Evolutionary conservation across 1,140 invertebrate genomes (phyloP).

Genomic region (Drosophila azteca): DNA sequence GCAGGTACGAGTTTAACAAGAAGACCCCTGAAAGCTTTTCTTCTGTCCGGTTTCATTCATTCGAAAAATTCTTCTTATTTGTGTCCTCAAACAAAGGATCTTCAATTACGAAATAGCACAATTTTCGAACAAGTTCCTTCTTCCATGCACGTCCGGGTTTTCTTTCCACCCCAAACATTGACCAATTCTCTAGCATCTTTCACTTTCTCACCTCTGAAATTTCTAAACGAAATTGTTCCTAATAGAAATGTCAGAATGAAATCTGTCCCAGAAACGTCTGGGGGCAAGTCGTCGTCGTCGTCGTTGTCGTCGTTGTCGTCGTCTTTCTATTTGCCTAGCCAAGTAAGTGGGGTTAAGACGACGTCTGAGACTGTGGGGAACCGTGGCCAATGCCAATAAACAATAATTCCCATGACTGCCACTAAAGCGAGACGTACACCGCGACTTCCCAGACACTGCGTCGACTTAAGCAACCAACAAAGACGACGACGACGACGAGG

Average conservation of each 20-base stretch:
- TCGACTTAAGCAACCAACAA: slow-evolving; percentile 31
- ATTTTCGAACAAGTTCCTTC: too few species aligned
- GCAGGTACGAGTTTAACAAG: too few species aligned
- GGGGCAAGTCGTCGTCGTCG: slow-evolving; percentile 15
- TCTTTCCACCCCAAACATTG: too few species aligned
- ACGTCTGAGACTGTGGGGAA: slow-evolving; percentile 52
- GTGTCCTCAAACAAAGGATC: too few species aligned
- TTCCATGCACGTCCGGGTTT: too few species aligned
- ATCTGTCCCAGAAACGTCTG: slow-evolving; percentile 50
- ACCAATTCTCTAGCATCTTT: too few species aligned
- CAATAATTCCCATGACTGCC: slow-evolving; percentile 82
- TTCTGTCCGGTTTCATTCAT: too few species aligned
- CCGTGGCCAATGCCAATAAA: slow-evolving; percentile 79
- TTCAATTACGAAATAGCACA: too few species aligned
- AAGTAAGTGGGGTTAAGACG: slow-evolving; percentile 41
- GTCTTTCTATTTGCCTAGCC: slow-evolving; percentile 53
- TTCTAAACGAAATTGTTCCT: slow-evolving; percentile 27
- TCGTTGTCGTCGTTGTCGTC: slow-evolving; percentile 38
- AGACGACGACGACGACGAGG: slow-evolving; percentile 18
- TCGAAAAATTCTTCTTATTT: too few species aligned
- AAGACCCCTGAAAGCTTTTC: too few species aligned
- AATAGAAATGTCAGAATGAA: slow-evolving; percentile 57
- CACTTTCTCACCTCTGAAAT: slow-evolving; percentile 42
- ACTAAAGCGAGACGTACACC: slow-evolving; percentile 69
- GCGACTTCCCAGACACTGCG: slow-evolving; percentile 77